phyloP scores from a whole-genome alignment of 30 jellyfish, hydroid and myxozoan genomes.

The Pelagia noctiluca region DNA sequence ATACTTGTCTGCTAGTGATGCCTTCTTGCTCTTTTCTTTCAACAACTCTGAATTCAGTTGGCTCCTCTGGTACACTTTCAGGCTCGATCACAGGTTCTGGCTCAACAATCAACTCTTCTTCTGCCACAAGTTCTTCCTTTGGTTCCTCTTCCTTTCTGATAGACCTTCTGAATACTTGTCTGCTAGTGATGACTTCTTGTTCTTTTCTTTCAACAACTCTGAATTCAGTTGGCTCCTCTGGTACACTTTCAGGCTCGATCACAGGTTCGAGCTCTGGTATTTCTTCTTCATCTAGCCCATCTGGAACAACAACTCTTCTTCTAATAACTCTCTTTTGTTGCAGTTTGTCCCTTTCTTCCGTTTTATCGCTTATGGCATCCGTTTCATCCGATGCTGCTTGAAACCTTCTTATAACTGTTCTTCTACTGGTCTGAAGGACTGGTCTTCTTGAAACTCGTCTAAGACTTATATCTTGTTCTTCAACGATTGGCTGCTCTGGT shows the following conservation, averaged over 20 bases:
- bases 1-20: background rate
- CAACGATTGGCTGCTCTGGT: too few species aligned
- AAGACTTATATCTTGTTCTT: too few species aligned
- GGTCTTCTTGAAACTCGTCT: too few species aligned
- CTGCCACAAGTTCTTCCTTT: background rate
- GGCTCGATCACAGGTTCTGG: background rate
- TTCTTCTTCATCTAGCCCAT: slow-evolving; percentile 42
- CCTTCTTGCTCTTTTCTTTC: background rate
- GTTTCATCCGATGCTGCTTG: too few species aligned
- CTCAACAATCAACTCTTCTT: background rate
- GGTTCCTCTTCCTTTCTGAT: background rate
- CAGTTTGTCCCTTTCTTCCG: too few species aligned
- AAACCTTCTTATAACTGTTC: too few species aligned
- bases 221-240: slow-evolving; percentile 9
- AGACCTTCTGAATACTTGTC: background rate
- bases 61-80: background rate
- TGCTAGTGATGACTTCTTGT: background rate
- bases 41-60: background rate
- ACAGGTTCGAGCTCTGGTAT: too few species aligned
- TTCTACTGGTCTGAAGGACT: too few species aligned
- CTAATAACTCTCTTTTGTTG: too few species aligned
- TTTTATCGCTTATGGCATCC: too few species aligned
- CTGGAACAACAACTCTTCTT: too few species aligned
- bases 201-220: background rate
- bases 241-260: slow-evolving; percentile 29